These are phyloP conservation scores for Tuta absoluta DNA, from an alignment of 2,888 invertebrate species.

Conservation along the genomic window DNA sequence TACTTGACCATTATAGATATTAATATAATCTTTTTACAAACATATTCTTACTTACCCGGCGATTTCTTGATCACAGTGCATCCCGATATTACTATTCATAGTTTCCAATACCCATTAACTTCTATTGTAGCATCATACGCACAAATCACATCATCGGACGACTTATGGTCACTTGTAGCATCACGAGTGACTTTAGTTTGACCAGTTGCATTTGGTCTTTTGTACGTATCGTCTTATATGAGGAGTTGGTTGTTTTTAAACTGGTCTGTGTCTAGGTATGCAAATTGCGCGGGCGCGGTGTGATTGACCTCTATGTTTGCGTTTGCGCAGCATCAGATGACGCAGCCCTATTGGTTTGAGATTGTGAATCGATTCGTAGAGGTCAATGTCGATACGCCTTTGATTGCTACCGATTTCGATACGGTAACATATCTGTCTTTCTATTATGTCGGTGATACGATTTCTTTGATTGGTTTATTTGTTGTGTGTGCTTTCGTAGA, in stretches of 20 bases:
- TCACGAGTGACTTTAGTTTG: slow-evolving; percentile 39
- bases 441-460: slow-evolving; percentile 5
- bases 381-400: slow-evolving; percentile 76
- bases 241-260: background rate
- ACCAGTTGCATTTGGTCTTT: background rate
- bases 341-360: slow-evolving; percentile 64
- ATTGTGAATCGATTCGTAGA: slow-evolving; percentile 74
- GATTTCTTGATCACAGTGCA: background rate
- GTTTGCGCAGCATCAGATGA: slow-evolving; percentile 64
- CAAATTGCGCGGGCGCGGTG: slow-evolving; percentile 65
- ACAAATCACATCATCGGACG: slow-evolving; percentile 61
- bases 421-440: slow-evolving; percentile 13
- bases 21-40: background rate
- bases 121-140: slow-evolving; percentile 35
- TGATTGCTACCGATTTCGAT: slow-evolving; percentile 67
- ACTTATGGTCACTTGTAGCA: slow-evolving; percentile 67
- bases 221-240: background rate
- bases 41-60: background rate
- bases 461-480: background rate
- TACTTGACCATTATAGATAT: background rate
- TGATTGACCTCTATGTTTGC: slow-evolving; percentile 69
- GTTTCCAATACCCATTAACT: slow-evolving; percentile 24
- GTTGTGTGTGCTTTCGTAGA: background rate
- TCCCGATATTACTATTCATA: slow-evolving; percentile 22
- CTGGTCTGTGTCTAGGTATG: slow-evolving; percentile 53